phyloP scores from a whole-genome alignment of 2,797 vertebrate genomes.

The Peromyscus nudipes region DNA sequence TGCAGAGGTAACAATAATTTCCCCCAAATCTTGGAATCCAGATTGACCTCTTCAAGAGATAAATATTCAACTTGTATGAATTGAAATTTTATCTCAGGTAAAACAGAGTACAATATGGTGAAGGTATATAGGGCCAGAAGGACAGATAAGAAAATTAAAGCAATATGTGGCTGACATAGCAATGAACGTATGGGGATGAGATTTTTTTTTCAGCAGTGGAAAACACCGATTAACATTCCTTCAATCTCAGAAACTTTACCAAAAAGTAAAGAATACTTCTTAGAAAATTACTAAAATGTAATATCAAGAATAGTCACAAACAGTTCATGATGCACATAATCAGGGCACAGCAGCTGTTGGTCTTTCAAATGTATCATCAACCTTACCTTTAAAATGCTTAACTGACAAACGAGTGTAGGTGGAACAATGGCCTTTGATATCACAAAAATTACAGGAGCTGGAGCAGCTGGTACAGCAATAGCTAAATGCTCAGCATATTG shows the following conservation, averaged over 20 bases:
- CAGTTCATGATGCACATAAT: background rate
- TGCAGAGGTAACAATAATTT: background rate
- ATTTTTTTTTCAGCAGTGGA: background rate
- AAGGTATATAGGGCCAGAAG: background rate
- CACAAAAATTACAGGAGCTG: background rate
- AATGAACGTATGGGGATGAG: background rate
- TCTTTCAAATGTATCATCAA: background rate
- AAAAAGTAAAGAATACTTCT: background rate
- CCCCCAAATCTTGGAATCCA: background rate
- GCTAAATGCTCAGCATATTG: background rate
- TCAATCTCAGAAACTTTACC: background rate
- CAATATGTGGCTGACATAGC: background rate
- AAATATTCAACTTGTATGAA: background rate
- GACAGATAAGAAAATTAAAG: background rate
- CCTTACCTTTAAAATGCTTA: background rate
- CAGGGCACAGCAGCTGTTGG: background rate
- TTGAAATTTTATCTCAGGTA: background rate
- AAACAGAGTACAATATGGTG: background rate
- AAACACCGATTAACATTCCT: background rate
- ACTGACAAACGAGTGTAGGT: background rate
- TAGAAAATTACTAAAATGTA: background rate
- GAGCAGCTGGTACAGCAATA: background rate
- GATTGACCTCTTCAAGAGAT: background rate
- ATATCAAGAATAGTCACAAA: background rate
- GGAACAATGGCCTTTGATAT: background rate